Evolutionary conservation across 2,888 invertebrate genomes (phyloP).

Genomic region (Rhogogaster chlorosoma): DNA sequence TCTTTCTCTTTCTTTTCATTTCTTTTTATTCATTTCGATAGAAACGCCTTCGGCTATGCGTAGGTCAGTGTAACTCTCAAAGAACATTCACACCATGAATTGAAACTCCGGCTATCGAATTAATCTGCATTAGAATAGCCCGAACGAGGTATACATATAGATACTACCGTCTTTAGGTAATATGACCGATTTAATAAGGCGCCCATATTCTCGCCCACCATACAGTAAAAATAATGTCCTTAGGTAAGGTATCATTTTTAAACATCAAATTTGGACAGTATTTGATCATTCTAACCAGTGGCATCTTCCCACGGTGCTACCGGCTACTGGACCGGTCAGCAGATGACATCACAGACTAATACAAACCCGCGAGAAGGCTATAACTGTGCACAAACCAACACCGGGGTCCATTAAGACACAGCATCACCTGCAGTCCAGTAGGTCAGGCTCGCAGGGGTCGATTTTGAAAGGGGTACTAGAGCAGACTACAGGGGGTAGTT

Average conservation of each 20-base stretch:
- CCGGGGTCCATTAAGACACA: slow-evolving; percentile 49
- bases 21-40: neutral
- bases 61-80: slow-evolving; percentile 19
- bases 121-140: neutral
- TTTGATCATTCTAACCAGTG: slow-evolving; percentile 59
- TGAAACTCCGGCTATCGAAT: neutral
- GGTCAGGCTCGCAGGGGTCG: slow-evolving; percentile 64
- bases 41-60: neutral
- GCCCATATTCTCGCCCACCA: slow-evolving; percentile 5
- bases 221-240: slow-evolving; percentile 26
- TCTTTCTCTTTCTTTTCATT: neutral
- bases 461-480: slow-evolving; percentile 61
- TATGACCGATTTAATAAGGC: neutral
- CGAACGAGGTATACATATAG: neutral
- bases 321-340: slow-evolving; percentile 70
- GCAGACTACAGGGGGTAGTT: slow-evolving; percentile 26
- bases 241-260: neutral
- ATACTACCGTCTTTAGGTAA: neutral
- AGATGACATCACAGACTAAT: slow-evolving; percentile 57
- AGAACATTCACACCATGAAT: neutral
- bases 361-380: slow-evolving; percentile 38
- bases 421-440: slow-evolving; percentile 65
- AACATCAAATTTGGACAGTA: slow-evolving; percentile 21
- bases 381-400: slow-evolving; percentile 59
- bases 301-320: slow-evolving; percentile 74